A percentile compares a stretch with the other conserved stretches of the same genome.
Conservation (phyloP, 2,888 invertebrate genomes). For the Tipula lateralis region DNA sequence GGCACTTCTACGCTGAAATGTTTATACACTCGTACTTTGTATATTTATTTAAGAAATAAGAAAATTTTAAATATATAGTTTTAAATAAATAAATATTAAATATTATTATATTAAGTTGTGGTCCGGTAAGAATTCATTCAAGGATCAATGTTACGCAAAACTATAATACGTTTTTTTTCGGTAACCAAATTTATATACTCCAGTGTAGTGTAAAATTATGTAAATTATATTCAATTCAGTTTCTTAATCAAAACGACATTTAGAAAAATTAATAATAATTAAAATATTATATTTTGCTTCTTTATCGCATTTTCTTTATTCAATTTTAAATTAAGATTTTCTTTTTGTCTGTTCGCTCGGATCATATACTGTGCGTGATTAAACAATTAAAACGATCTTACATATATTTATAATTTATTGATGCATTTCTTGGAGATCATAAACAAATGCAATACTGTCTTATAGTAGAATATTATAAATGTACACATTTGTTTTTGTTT, state of each 20-base stretch:
- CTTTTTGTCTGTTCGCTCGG: background rate
- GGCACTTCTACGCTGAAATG: background rate
- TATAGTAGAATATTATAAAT: background rate
- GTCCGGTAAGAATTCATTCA: background rate
- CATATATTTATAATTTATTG: background rate
- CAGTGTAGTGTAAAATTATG: background rate
- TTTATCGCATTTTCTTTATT: background rate
- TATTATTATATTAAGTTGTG: background rate
- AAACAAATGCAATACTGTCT: background rate
- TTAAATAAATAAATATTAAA: background rate
- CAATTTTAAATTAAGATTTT: background rate
- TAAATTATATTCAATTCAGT: background rate
- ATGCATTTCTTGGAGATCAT: background rate
- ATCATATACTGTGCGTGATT: background rate
- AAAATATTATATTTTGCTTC: background rate
- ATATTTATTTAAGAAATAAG: background rate
- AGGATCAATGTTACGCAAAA: background rate
- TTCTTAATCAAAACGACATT: background rate
- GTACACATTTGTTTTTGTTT: background rate
- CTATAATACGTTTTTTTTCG: background rate
- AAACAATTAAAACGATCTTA: background rate
- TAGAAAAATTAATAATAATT: constrained; percentile 2
- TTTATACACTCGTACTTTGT: no score
- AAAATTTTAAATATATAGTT: background rate
- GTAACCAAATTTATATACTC: background rate